phyloP scores from a whole-genome alignment of 2,113 vertebrate genomes.

The Erpornis zantholeuca region DNA sequence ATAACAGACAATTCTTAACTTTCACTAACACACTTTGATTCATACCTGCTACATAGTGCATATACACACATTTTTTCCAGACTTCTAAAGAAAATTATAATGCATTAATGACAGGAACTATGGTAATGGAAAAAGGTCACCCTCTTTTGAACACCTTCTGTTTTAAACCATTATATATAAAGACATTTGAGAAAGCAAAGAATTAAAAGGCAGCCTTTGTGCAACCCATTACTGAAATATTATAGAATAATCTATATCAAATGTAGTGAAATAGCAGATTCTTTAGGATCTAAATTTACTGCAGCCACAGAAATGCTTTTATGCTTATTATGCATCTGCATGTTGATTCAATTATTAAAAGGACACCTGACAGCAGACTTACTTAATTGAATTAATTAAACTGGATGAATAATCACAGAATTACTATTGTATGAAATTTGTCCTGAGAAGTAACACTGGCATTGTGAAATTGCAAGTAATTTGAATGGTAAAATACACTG shows the following conservation, averaged over 20 bases:
- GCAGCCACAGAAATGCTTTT: slow-evolving; percentile 85
- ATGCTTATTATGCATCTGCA: slow-evolving; percentile 88
- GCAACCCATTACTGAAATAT: slow-evolving; percentile 85
- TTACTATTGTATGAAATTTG: slow-evolving; percentile 81
- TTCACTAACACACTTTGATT: slow-evolving; percentile 78
- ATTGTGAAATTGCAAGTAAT: slow-evolving; percentile 79
- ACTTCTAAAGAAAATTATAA: slow-evolving; percentile 88
- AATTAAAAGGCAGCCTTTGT: slow-evolving; percentile 88
- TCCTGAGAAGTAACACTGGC: slow-evolving; percentile 80
- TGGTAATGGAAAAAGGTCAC: slow-evolving; percentile 89
- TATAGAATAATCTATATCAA: slow-evolving; percentile 87
- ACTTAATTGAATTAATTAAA: slow-evolving; percentile 94
- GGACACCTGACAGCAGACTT: slow-evolving; percentile 86
- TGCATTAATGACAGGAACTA: slow-evolving; percentile 87
- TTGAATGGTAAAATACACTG: slow-evolving; percentile 73
- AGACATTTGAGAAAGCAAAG: slow-evolving; percentile 83
- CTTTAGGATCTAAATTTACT: slow-evolving; percentile 89
- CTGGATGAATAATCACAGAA: slow-evolving; percentile 82
- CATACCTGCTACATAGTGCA: slow-evolving; percentile 76
- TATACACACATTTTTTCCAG: slow-evolving; percentile 79
- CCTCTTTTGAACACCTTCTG: slow-evolving; percentile 84
- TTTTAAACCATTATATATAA: slow-evolving; percentile 86
- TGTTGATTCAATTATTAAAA: slow-evolving; percentile 95
- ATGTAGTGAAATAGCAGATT: slow-evolving; percentile 82
- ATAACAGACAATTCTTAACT: slow-evolving; percentile 76